phyloP scores from a whole-genome alignment of 2,797 vertebrate species.

The Falco concolor region DNA sequence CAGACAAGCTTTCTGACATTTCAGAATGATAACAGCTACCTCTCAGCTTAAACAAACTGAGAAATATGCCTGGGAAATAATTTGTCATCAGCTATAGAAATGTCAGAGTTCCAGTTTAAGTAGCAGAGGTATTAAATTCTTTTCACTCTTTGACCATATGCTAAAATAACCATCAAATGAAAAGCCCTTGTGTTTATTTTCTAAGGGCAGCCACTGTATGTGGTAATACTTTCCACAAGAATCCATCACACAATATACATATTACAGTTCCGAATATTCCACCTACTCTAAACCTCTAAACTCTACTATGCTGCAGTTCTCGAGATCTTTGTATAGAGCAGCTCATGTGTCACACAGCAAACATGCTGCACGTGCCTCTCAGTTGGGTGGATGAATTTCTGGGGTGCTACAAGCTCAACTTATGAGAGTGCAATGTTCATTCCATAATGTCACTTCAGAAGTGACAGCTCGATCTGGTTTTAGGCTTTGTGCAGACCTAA shows the following conservation, averaged over 20 bases:
- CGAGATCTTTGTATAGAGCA: neutral
- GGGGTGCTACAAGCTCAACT: neutral
- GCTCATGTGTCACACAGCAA: neutral
- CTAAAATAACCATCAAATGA: neutral
- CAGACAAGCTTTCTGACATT: slow-evolving; percentile 22
- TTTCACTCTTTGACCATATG: neutral
- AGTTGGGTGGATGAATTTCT: neutral
- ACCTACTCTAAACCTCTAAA: neutral
- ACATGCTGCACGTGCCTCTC: neutral
- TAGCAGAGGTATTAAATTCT: neutral
- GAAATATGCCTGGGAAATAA: neutral
- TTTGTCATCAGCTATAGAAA: slow-evolving; percentile 28
- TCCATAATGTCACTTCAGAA: neutral
- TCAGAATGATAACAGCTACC: slow-evolving; percentile 18
- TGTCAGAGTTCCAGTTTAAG: slow-evolving; percentile 13
- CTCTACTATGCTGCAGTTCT: neutral
- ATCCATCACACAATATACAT: neutral
- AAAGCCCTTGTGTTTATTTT: slow-evolving; percentile 18
- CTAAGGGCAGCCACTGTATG: neutral
- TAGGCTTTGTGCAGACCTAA: neutral
- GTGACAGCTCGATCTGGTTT: neutral
- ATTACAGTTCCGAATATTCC: neutral
- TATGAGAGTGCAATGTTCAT: neutral
- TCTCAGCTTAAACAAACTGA: slow-evolving; percentile 34
- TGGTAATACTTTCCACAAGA: neutral